phyloP scores from a whole-genome alignment of 2,797 vertebrate genomes.

The Hydrophis major region DNA sequence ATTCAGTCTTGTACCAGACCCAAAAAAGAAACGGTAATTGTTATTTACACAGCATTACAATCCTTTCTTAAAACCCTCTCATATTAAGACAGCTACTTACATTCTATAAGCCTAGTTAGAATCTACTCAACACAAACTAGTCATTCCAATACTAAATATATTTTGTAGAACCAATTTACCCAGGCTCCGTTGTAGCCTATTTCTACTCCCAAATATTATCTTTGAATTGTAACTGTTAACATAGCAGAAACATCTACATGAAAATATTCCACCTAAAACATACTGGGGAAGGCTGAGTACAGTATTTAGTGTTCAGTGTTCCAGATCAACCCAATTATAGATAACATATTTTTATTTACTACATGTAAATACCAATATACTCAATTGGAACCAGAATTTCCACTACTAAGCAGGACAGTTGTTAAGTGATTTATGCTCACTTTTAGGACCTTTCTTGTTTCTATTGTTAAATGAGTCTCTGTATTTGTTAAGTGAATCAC shows the following conservation, averaged over 20 bases:
- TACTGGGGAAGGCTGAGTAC: too few species aligned
- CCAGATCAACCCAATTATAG: too few species aligned
- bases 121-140: not conserved
- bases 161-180: not conserved
- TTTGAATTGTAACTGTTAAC: not conserved
- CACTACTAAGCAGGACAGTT: too few species aligned
- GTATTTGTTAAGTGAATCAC: not conserved
- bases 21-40: slow-evolving; percentile 37
- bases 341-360: too few species aligned
- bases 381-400: too few species aligned
- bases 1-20: slow-evolving; percentile 47
- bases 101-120: not conserved
- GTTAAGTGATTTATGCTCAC: too few species aligned
- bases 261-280: not conserved
- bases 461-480: too few species aligned
- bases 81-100: not conserved
- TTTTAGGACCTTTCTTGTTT: too few species aligned
- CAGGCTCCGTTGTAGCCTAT: rapidly evolving
- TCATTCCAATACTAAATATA: not conserved
- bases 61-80: slow-evolving; percentile 37
- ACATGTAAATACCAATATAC: too few species aligned
- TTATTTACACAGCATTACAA: slow-evolving; percentile 46
- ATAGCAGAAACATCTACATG: not conserved
- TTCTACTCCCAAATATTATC: not conserved
- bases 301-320: too few species aligned